Conservation (phyloP, 2,113 vertebrate genomes). For the Rhizomys pruinosus region DNA sequence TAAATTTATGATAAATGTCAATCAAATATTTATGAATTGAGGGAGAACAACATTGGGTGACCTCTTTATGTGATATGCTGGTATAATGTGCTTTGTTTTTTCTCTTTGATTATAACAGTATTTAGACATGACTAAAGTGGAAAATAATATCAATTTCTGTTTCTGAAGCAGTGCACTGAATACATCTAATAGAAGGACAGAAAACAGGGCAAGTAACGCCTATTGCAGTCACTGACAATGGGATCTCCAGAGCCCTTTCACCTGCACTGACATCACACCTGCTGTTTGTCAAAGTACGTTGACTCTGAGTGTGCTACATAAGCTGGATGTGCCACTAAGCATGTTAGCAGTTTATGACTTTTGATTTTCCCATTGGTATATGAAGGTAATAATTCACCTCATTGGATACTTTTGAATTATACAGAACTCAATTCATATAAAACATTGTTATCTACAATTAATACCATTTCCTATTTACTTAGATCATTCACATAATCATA, state of each 20-base stretch:
- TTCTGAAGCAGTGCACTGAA: neutral
- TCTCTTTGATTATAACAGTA: neutral
- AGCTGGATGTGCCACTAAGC: neutral
- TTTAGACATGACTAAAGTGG: neutral
- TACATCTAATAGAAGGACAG: neutral
- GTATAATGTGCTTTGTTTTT: neutral
- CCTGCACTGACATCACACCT: neutral
- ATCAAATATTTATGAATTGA: neutral
- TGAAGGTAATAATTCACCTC: neutral
- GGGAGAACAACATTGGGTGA: neutral
- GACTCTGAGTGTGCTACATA: no score
- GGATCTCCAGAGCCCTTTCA: neutral
- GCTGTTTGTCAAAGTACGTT: no score
- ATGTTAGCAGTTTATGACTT: neutral
- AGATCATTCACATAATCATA: neutral
- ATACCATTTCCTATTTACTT: neutral
- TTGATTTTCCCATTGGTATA: neutral
- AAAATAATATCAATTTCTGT: neutral
- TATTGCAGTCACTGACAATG: neutral
- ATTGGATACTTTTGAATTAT: neutral
- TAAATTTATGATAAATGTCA: neutral
- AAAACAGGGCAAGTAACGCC: neutral
- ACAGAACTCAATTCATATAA: neutral
- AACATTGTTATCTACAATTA: neutral
- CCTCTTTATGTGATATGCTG: neutral